Percentiles rank a stretch among this genome's conserved stretches.
Evolutionary conservation across 2,888 invertebrate genomes (phyloP).

Genomic region (Tenodera sinensis): DNA sequence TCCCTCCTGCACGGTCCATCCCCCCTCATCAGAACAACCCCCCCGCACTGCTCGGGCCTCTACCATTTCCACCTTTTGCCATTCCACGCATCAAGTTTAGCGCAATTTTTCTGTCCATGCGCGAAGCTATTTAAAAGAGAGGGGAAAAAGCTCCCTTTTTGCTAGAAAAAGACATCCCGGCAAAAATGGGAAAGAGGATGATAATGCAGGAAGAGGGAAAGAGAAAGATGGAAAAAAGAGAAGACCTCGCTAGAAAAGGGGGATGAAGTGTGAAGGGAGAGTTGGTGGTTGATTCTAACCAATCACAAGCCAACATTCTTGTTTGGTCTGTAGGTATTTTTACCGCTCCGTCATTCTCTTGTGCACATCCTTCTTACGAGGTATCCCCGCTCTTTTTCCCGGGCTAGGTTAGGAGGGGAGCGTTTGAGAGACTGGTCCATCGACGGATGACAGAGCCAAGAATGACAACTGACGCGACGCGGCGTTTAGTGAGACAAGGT

Average conservation of each 20-base stretch:
- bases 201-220: conserved; percentile 15
- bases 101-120: conserved; percentile 30
- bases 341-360: conserved; percentile 12
- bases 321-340: conserved; percentile 18
- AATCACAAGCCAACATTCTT: conserved; percentile 26
- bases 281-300: conserved; percentile 27
- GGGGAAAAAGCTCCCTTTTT: conserved; percentile 10
- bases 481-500: neutral
- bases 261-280: neutral
- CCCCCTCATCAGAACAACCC: neutral
- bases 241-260: conserved; percentile 3
- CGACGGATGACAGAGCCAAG: neutral
- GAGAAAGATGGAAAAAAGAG: conserved; percentile 16
- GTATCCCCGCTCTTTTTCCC: neutral
- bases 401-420: neutral
- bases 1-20: conserved; percentile 1
- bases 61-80: conserved; percentile 20
- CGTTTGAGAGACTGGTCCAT: neutral
- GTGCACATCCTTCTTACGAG: neutral
- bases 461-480: neutral
- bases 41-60: neutral
- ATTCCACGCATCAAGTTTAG: conserved; percentile 21
- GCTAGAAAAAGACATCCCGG: neutral
- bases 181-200: conserved; percentile 21
- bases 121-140: conserved; percentile 25